Evolutionary conservation across 2,797 vertebrate genomes (phyloP).

Genomic region (Pelobates cultripes): DNA sequence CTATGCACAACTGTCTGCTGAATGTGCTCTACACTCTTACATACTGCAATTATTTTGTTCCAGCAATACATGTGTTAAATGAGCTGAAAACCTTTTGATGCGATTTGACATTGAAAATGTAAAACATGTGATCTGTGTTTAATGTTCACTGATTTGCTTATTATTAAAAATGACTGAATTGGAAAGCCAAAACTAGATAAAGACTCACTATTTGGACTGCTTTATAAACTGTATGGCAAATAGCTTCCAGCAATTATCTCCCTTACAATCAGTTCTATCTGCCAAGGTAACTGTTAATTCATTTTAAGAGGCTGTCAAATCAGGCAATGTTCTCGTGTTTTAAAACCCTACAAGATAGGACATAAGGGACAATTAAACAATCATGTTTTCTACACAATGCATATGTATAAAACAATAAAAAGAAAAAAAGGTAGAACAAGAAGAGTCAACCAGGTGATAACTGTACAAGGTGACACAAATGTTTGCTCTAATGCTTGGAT

Average conservation of each 20-base stretch:
- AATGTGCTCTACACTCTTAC: no score
- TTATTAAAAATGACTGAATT: conserved; percentile 26
- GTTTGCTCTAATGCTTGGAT: no score
- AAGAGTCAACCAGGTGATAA: no score
- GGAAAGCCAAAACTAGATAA: background rate
- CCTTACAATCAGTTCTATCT: conserved; percentile 7
- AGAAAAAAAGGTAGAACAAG: background rate
- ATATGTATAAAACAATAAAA: background rate
- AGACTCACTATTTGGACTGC: conserved; percentile 12
- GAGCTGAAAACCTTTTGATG: background rate
- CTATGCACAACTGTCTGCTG: no score
- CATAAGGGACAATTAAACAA: background rate
- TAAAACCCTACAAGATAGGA: background rate
- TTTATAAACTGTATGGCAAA: conserved; percentile 19
- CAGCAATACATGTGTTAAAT: background rate
- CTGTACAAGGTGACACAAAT: no score
- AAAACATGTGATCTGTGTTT: conserved; percentile 14
- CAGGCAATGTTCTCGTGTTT: background rate
- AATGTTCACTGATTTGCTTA: conserved; percentile 24
- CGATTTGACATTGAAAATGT: conserved; percentile 1
- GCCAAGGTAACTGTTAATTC: background rate
- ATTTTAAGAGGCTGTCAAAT: conserved; percentile 11
- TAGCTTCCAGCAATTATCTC: conserved; percentile 1
- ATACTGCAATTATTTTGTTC: background rate
- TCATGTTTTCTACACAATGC: background rate